Evolutionary conservation across 2,113 vertebrate species (phyloP).

Genomic region (Myocastor coypus): DNA sequence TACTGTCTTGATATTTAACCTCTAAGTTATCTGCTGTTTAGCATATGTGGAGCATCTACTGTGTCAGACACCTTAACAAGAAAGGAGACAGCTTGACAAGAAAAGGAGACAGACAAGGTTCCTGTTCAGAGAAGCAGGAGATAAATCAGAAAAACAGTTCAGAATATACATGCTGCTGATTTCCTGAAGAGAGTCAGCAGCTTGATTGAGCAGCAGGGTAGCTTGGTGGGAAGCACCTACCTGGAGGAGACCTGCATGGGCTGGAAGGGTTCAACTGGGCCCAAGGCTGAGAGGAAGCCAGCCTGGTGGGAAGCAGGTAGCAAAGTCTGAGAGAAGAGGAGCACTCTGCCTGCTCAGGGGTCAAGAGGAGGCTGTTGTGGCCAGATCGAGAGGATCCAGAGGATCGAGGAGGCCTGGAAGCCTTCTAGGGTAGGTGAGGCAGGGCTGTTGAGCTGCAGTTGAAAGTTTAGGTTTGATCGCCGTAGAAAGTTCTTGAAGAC

Average conservation of each 20-base stretch:
- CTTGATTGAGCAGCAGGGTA: background rate
- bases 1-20: background rate
- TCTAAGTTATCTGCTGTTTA: background rate
- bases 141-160: background rate
- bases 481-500: background rate
- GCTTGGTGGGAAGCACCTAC: background rate
- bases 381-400: no score
- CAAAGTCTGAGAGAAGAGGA: background rate
- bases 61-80: background rate
- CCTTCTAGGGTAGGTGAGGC: background rate
- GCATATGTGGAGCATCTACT: background rate
- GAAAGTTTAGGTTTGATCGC: background rate
- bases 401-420: background rate
- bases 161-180: background rate
- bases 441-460: background rate
- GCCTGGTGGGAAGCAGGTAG: background rate
- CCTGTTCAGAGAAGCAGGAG: background rate
- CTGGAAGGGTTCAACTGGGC: background rate
- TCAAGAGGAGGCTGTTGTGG: background rate
- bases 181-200: background rate
- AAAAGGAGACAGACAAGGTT: background rate
- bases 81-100: background rate
- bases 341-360: fast-evolving
- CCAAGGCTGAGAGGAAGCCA: background rate
- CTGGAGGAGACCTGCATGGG: background rate